Evolutionary conservation across 2,797 vertebrate species (phyloP).

Genomic region (Coccyzus lansbergi): DNA sequence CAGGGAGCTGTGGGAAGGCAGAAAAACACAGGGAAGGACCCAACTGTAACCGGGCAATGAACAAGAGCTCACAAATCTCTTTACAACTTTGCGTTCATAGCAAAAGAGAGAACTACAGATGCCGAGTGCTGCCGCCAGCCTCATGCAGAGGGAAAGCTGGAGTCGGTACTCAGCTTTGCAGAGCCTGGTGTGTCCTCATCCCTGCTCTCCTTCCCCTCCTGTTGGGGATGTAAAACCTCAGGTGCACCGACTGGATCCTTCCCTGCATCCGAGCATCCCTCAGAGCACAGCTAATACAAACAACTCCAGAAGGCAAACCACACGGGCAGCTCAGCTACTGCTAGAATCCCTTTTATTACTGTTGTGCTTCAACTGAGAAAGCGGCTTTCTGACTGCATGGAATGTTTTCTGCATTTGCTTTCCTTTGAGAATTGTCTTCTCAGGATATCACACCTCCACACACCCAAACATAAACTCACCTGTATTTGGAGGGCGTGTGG

Average conservation of each 20-base stretch:
- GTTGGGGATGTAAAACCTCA: background rate
- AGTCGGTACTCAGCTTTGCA: background rate
- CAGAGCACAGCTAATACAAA: background rate
- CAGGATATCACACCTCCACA: background rate
- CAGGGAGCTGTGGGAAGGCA: background rate
- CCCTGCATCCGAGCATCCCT: background rate
- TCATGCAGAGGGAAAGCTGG: background rate
- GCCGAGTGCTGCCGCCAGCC: background rate
- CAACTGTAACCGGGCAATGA: background rate
- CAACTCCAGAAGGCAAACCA: background rate
- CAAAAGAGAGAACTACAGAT: background rate
- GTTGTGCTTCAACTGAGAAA: background rate
- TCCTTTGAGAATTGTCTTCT: background rate
- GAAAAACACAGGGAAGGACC: background rate
- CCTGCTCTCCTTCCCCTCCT: background rate
- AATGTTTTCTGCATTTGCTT: background rate
- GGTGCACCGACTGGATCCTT: background rate
- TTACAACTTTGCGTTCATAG: background rate
- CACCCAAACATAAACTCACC: background rate
- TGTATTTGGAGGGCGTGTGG: rapidly evolving
- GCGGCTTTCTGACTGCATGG: background rate
- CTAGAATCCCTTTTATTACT: background rate
- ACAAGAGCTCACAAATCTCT: background rate
- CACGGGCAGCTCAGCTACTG: background rate
- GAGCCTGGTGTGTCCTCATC: background rate